These are phyloP conservation scores for Chelonus formosanus DNA, from an alignment of 2,888 invertebrate genomes.

Conservation along the genomic window DNA sequence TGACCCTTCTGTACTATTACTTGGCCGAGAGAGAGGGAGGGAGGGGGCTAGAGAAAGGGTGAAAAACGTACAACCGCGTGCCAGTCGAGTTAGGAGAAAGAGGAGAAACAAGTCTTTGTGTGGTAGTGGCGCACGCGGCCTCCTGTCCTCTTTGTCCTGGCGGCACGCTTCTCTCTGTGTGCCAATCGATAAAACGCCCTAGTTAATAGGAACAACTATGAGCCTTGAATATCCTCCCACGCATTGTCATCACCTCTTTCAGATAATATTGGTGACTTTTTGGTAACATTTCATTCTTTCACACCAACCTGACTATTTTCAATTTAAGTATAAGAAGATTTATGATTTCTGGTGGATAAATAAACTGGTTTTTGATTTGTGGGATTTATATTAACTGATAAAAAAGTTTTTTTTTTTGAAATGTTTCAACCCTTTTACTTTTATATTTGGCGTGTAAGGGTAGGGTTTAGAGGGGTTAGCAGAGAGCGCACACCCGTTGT, in stretches of 20 bases:
- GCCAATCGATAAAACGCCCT: constrained; percentile 54
- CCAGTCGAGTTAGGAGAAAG: constrained; percentile 18
- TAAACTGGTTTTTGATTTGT: background rate
- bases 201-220: constrained; percentile 47
- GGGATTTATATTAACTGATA: constrained; percentile 9
- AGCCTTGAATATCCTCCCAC: constrained; percentile 30
- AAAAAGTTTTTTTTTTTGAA: background rate
- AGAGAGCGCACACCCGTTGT: constrained; percentile 31
- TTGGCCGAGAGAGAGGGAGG: constrained; percentile 23
- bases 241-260: constrained; percentile 19
- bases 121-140: constrained; percentile 55
- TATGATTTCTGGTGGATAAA: no score
- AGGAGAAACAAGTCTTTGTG: constrained; percentile 47
- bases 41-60: constrained; percentile 30
- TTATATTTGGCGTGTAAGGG: constrained; percentile 15
- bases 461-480: constrained; percentile 22
- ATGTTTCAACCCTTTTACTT: constrained; percentile 18
- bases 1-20: background rate
- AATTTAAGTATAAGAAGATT: no score
- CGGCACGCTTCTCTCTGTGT: constrained; percentile 49
- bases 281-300: background rate
- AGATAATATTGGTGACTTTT: background rate
- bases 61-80: constrained; percentile 28
- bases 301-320: background rate
- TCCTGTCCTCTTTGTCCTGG: constrained; percentile 52